phyloP scores from a whole-genome alignment of 2,888 invertebrate species.

The Latrodectus hesperus region DNA sequence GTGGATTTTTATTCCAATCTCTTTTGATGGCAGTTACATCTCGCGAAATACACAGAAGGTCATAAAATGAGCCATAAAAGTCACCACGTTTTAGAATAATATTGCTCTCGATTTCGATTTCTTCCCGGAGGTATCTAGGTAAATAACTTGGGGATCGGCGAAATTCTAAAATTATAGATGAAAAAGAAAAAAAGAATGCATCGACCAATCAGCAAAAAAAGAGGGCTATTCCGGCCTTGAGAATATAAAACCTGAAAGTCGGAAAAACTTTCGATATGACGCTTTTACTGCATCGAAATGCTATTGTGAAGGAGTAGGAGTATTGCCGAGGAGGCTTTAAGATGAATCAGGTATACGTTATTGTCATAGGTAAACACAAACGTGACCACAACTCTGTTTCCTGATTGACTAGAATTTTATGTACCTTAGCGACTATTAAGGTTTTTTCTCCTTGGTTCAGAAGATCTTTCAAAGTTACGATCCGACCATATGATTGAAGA shows the following conservation, averaged over 20 bases:
- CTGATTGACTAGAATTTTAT: constrained; percentile 63
- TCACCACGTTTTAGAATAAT: constrained; percentile 66
- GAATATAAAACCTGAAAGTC: constrained; percentile 49
- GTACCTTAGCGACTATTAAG: constrained; percentile 56
- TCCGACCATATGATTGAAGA: constrained; percentile 38
- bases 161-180: constrained; percentile 67
- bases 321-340: neutral
- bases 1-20: constrained; percentile 54
- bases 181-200: constrained; percentile 47
- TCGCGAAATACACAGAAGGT: constrained; percentile 65
- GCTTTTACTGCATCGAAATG: constrained; percentile 44
- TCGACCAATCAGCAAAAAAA: too few relatives aligned
- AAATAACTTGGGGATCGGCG: constrained; percentile 45
- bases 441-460: constrained; percentile 7
- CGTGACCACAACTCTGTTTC: constrained; percentile 59
- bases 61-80: constrained; percentile 67
- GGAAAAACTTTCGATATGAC: constrained; percentile 28
- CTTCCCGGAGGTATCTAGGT: constrained; percentile 37
- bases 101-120: constrained; percentile 44
- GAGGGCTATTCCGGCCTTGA: constrained; percentile 14
- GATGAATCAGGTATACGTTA: constrained; percentile 21
- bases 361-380: constrained; percentile 59
- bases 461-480: constrained; percentile 51
- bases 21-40: constrained; percentile 62
- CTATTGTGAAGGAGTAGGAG: constrained; percentile 52